phyloP scores from a whole-genome alignment of 1,140 invertebrate species.

The Chironomus tepperi region DNA sequence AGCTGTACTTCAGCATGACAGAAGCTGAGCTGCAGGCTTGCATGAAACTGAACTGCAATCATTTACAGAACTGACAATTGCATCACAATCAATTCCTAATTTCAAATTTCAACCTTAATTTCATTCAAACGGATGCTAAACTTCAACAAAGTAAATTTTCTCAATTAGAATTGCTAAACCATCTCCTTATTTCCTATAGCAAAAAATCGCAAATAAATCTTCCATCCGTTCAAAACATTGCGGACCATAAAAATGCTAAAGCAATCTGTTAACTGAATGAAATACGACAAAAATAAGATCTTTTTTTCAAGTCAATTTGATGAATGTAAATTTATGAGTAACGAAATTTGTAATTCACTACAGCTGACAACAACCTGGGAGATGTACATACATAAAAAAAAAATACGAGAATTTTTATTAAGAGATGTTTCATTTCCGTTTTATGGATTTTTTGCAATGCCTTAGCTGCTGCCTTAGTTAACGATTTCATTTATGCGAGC shows the following conservation, averaged over 20 bases:
- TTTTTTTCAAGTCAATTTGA: neutral
- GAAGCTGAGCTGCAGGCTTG: no score
- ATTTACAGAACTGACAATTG: no score
- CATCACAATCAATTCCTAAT: no score
- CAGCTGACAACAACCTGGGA: neutral
- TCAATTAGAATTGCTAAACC: no score
- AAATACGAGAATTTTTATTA: neutral
- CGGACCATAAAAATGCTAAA: neutral
- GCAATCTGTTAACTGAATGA: neutral
- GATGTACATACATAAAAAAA: neutral
- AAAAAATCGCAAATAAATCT: no score
- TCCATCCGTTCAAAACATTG: neutral
- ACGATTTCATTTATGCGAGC: neutral
- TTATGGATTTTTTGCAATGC: neutral
- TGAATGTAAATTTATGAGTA: neutral
- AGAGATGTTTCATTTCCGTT: neutral
- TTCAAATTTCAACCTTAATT: no score
- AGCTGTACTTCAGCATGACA: no score
- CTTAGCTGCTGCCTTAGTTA: neutral
- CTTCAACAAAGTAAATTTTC: no score
- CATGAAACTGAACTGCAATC: no score
- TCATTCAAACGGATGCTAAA: no score
- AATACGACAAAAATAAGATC: neutral
- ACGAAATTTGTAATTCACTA: slow-evolving; percentile 9
- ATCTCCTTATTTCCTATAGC: no score